phyloP scores from a whole-genome alignment of 2,113 vertebrate species.

The Leptocoma aspasia region DNA sequence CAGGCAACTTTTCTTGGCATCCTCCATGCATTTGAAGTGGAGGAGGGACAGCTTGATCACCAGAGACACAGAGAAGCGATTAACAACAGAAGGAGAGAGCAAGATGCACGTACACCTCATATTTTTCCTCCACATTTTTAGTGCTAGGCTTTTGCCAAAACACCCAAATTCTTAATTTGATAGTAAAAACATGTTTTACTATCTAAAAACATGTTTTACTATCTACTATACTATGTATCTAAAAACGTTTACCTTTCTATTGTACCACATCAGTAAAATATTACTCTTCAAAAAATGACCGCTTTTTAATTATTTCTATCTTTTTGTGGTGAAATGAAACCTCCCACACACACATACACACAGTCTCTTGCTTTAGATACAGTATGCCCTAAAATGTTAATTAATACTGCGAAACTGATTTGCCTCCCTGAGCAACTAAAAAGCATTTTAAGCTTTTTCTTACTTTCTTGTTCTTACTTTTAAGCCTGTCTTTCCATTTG shows the following conservation, averaged over 20 bases:
- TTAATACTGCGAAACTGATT: slow-evolving; percentile 11
- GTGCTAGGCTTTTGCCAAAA: not conserved
- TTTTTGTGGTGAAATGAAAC: not conserved
- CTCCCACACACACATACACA: not conserved
- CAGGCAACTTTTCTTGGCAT: not conserved
- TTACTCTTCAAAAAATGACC: not conserved
- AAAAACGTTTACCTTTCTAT: not conserved
- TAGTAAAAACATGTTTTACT: not conserved
- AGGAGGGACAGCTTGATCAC: not conserved
- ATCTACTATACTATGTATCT: too few relatives aligned
- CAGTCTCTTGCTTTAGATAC: not conserved
- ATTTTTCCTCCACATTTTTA: not conserved
- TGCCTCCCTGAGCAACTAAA: not conserved
- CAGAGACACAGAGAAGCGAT: not conserved
- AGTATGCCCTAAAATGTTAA: slow-evolving; percentile 28
- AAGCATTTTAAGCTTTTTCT: not conserved
- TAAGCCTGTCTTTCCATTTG: not conserved
- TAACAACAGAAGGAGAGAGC: not conserved
- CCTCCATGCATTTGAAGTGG: not conserved
- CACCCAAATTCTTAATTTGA: not conserved
- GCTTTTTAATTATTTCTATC: not conserved
- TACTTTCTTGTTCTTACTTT: not conserved
- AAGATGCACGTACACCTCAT: rapidly evolving
- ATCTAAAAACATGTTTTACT: too few relatives aligned
- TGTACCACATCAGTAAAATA: not conserved